Conservation (phyloP, 2,888 invertebrate genomes). For the Pristionchus fissidentatus region DNA sequence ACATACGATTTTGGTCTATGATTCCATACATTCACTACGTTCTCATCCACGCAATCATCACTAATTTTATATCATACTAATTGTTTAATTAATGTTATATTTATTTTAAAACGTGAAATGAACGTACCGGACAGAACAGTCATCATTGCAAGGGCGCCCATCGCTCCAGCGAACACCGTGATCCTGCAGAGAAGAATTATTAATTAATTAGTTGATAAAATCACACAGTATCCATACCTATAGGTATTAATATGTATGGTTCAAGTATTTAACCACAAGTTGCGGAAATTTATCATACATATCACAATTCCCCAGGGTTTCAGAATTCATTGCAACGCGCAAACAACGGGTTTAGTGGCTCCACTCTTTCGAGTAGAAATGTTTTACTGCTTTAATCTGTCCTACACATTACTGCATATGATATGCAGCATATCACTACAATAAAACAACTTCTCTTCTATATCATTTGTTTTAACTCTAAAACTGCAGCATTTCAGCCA, state of each 20-base stretch:
- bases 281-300: neutral
- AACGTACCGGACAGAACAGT: constrained; percentile 68
- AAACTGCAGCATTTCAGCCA: too few species aligned
- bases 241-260: neutral
- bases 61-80: neutral
- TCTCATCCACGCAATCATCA: neutral
- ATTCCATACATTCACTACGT: neutral
- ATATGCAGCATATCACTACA: neutral
- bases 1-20: too few species aligned
- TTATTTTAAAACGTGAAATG: too few species aligned
- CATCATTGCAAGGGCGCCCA: constrained; percentile 84
- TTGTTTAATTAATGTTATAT: too few species aligned
- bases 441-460: too few species aligned
- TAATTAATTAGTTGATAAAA: neutral
- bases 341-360: too few species aligned
- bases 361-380: too few species aligned
- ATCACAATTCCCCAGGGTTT: neutral
- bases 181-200: constrained; percentile 50
- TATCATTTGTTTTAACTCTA: too few species aligned
- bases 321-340: neutral
- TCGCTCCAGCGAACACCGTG: constrained; percentile 90
- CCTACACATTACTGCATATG: neutral
- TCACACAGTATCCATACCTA: neutral
- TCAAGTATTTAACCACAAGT: neutral
- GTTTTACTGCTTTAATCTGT: too few species aligned